phyloP scores from a whole-genome alignment of 2,113 vertebrate genomes.

The Spea bombifrons region DNA sequence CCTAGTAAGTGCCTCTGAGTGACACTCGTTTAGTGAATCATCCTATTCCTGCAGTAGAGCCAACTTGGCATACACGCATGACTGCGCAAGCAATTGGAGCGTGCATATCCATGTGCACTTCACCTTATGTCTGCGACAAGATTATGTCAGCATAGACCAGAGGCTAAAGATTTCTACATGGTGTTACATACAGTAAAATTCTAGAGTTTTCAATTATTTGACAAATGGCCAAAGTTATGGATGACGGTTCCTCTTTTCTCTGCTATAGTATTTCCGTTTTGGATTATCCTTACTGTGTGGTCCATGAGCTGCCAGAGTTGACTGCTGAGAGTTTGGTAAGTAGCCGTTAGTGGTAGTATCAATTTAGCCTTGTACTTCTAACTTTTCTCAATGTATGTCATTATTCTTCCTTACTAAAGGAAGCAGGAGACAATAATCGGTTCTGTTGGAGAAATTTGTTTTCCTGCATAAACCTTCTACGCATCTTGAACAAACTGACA shows the following conservation, averaged over 20 bases:
- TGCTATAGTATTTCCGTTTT: slow-evolving; percentile 86
- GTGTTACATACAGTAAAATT: neutral
- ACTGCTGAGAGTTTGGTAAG: slow-evolving; percentile 94
- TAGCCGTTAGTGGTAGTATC: neutral
- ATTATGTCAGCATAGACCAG: too few relatives aligned
- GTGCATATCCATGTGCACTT: too few relatives aligned
- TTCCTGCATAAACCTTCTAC: slow-evolving; percentile 94
- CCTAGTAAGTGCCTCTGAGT: too few relatives aligned
- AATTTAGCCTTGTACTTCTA: neutral
- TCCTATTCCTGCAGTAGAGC: too few relatives aligned
- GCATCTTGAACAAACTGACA: slow-evolving; percentile 96
- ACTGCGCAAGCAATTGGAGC: too few relatives aligned
- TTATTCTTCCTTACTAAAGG: slow-evolving; percentile 61
- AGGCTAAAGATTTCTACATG: too few relatives aligned
- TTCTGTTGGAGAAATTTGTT: slow-evolving; percentile 99
- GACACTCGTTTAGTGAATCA: too few relatives aligned
- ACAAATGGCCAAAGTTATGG: too few relatives aligned
- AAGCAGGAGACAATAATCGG: slow-evolving; percentile 96
- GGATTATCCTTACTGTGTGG: slow-evolving; percentile 90
- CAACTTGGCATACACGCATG: too few relatives aligned
- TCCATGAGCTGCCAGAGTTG: slow-evolving; percentile 92
- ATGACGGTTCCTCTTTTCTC: neutral
- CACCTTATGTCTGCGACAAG: too few relatives aligned
- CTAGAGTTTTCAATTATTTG: too few relatives aligned
- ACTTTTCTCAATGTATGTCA: neutral